Percentiles rank a stretch among this genome's conserved stretches.
These are phyloP conservation scores for Phallusia fumigata DNA, from an alignment of 23 tunicate genomes.

Conservation along the genomic window DNA sequence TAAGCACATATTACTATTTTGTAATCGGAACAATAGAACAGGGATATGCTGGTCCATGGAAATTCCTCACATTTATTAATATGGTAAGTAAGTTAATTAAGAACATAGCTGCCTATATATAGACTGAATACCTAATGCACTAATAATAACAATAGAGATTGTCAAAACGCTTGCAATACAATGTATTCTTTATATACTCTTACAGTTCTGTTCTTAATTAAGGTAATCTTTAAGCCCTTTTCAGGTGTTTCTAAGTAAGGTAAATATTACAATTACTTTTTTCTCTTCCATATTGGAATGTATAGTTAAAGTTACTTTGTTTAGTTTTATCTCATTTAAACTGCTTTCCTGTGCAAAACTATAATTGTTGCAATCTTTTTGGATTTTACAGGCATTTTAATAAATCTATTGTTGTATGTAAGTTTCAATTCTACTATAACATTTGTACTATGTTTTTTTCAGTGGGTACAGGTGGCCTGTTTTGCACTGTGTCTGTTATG, in stretches of 20 bases:
- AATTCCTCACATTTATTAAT: conserved; percentile 44
- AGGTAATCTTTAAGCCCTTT: too few species aligned
- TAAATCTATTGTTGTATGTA: too few species aligned
- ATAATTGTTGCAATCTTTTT: not conserved
- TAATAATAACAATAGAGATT: not conserved
- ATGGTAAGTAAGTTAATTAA: conserved; percentile 6
- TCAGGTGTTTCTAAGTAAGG: too few species aligned
- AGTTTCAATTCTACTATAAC: too few species aligned
- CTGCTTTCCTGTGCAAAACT: not conserved
- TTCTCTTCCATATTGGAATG: not conserved
- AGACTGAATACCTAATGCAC: not conserved
- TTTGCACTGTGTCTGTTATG: conserved; percentile 32
- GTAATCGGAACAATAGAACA: not conserved
- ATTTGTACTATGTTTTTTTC: too few species aligned
- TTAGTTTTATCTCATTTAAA: not conserved
- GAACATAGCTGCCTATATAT: not conserved
- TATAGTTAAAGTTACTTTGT: not conserved
- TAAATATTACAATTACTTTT: too few species aligned
- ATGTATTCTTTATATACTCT: not conserved
- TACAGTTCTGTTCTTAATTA: too few species aligned
- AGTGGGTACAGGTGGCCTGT: conserved; percentile 27
- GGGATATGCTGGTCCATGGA: conserved; percentile 57
- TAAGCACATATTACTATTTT: conserved; percentile 9
- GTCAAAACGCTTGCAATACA: too few species aligned
- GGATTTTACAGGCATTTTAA: too few species aligned